These are phyloP conservation scores for Columbina picui DNA, from an alignment of 2,113 vertebrate species.

Conservation along the genomic window DNA sequence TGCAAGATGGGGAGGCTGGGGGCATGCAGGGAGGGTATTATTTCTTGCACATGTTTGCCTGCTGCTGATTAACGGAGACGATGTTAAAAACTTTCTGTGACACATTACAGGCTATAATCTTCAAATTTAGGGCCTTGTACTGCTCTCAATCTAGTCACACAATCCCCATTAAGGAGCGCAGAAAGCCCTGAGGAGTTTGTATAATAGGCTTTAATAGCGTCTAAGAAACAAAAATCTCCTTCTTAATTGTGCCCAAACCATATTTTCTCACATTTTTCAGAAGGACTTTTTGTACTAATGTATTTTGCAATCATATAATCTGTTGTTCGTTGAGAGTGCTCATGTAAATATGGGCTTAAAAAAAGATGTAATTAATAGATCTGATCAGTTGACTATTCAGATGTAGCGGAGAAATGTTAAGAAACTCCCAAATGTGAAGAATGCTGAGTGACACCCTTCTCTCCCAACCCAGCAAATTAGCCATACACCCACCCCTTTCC, in stretches of 20 bases:
- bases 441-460: not conserved
- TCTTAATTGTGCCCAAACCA: not conserved
- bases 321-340: not conserved
- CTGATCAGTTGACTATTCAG: not conserved
- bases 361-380: not conserved
- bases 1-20: not conserved
- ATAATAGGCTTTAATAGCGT: not conserved
- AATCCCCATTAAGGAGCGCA: not conserved
- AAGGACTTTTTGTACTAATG: not conserved
- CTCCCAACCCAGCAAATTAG: not conserved
- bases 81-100: constrained; percentile 20
- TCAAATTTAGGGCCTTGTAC: not conserved
- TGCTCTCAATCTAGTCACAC: not conserved
- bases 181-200: not conserved
- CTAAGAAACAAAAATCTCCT: constrained; percentile 1
- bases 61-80: not conserved
- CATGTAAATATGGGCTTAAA: not conserved
- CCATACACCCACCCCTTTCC: not conserved
- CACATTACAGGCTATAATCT: constrained; percentile 9
- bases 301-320: not conserved
- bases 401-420: not conserved
- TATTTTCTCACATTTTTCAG: not conserved
- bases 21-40: not conserved
- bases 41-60: constrained; percentile 34
- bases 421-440: not conserved